phyloP scores from a whole-genome alignment of 35 echinoderm and acorn worm genomes.

The Eucidaris tribuloides region DNA sequence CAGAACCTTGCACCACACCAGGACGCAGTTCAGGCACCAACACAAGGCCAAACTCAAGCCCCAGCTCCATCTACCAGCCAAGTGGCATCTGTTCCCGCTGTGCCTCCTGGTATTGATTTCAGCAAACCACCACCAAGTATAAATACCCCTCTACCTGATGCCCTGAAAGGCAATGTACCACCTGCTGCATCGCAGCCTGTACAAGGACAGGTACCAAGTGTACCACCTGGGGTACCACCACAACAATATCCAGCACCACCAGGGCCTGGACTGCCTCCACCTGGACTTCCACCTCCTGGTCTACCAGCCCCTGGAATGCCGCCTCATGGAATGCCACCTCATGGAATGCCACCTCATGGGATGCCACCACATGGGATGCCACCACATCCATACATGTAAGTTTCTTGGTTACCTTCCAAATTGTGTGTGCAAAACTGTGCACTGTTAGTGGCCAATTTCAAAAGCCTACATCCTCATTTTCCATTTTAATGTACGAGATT shows the following conservation, averaged over 20 bases:
- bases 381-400: too few relatives aligned
- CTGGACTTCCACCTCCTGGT: not conserved
- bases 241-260: not conserved
- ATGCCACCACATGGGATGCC: not conserved
- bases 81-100: constrained; percentile 8
- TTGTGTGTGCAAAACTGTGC: too few relatives aligned
- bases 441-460: too few relatives aligned
- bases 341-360: not conserved
- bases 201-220: not conserved
- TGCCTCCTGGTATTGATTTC: not conserved
- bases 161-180: not conserved
- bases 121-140: constrained; percentile 29
- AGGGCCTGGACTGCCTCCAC: not conserved
- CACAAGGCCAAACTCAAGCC: not conserved
- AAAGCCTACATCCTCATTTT: too few relatives aligned
- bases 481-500: too few relatives aligned
- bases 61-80: constrained; percentile 1
- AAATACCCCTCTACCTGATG: not conserved
- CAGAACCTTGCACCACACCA: not conserved
- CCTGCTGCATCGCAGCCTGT: not conserved
- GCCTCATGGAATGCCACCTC: not conserved
- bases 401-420: too few relatives aligned
- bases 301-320: too few relatives aligned
- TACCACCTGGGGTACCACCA: not conserved
- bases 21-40: not conserved